phyloP scores from a whole-genome alignment of 1,140 invertebrate genomes.

The Rhizoglyphus robini region DNA sequence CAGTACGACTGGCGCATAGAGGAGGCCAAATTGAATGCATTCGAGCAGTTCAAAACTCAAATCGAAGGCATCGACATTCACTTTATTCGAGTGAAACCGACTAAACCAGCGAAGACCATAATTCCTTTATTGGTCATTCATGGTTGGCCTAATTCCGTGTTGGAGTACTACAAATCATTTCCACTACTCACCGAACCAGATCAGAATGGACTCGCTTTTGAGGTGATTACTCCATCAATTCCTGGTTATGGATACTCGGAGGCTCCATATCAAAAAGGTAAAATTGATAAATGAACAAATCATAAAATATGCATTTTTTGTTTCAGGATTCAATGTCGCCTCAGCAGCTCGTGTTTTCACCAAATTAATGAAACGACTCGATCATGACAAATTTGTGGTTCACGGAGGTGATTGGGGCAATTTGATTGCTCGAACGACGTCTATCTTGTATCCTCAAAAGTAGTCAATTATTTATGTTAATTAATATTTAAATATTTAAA shows the following conservation, averaged over 20 bases:
- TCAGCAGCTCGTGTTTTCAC: conserved; percentile 57
- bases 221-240: conserved; percentile 52
- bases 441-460: conserved; percentile 18
- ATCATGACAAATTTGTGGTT: conserved; percentile 52
- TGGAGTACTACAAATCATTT: conserved; percentile 69
- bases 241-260: conserved; percentile 75
- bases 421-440: conserved; percentile 26
- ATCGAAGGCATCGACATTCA: conserved; percentile 59
- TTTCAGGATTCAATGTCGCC: conserved; percentile 35
- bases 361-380: conserved; percentile 66
- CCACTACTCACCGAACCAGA: conserved; percentile 44
- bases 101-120: conserved; percentile 19
- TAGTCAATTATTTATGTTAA: background rate
- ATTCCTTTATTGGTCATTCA: conserved; percentile 32
- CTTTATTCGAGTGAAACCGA: conserved; percentile 37
- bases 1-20: conserved; percentile 57
- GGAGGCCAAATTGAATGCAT: conserved; percentile 44
- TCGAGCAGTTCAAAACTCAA: conserved; percentile 31
- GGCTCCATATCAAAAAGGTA: conserved; percentile 37
- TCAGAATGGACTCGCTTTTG: conserved; percentile 52
- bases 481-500: no score
- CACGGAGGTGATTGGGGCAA: conserved; percentile 63
- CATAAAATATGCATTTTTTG: no score
- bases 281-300: no score
- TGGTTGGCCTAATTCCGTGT: conserved; percentile 77